Base-by-base conservation (phyloP, 2,113 vertebrate genomes). In the Furnarius figulus region DNA sequence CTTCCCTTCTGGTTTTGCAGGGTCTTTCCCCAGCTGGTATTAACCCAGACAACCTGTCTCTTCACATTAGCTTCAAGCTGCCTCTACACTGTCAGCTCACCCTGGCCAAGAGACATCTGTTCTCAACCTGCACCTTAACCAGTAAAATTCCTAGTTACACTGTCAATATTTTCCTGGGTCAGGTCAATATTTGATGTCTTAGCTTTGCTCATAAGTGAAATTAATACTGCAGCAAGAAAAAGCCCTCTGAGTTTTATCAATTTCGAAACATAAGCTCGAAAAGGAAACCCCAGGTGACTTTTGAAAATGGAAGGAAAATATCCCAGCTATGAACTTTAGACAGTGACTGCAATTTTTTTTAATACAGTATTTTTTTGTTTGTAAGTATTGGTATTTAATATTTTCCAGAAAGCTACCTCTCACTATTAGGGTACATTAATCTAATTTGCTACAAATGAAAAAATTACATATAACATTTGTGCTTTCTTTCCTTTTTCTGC, bases 111-210 rank as follows among this genome's bases (percentile, higher is more conserved):
- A 67, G n/a, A 82, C 56, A 89, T 76, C 67, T 67, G 72, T 25
- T 91, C 68, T 89, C 25, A 53, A 31, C 42, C 63, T 61, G 19
- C 59, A 91, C 87, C 67, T 90, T 85, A 75, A 49, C 81, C 61
- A 62, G 53, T 37, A 31, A 85, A 24, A 8, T 76, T 95, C 85
- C 73, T 62, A 31, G 52, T 79, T 90, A 66, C n/a, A 92, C 18
- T 65, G 79, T 89, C 86, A 95, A 89, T 86, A 89, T 93, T 89
- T 95, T 93, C 71, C 63, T 85, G 80, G 27, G 74, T 89, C 80
- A 91, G 70, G 90, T 79, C 85, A 87, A 95, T 95, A 95, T 89
- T 96, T 92, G 81, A 67, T 73, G 73, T 68, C 75, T 42, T 59
- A 20, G n/a, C 88, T 90, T 88, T 86, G 62, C 84, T 68, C 50